phyloP scores from a whole-genome alignment of 2,113 vertebrate genomes.

The Pelobates fuscus region DNA sequence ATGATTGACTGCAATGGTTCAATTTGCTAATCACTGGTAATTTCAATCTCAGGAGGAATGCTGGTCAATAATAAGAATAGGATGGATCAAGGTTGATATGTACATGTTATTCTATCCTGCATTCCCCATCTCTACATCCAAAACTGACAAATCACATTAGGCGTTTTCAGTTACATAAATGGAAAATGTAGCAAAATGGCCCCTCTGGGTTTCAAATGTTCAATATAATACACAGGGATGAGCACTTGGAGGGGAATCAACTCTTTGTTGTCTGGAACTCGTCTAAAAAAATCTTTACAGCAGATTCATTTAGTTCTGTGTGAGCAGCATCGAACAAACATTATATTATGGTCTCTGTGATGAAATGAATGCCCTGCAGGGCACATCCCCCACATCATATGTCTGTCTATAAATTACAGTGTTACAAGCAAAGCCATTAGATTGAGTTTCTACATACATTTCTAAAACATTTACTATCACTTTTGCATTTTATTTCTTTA shows the following conservation, averaged over 20 bases:
- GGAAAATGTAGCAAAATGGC: slow-evolving; percentile 25
- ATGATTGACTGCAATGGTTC: no score
- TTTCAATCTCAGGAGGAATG: no score
- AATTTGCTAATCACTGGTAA: no score
- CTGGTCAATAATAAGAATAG: no score
- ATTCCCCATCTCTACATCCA: not conserved
- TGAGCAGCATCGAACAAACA: not conserved
- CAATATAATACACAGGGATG: slow-evolving; percentile 22
- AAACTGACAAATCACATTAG: slow-evolving; percentile 34
- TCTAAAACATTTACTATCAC: no score
- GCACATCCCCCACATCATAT: no score
- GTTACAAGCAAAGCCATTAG: no score
- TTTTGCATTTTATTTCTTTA: no score
- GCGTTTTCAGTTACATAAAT: slow-evolving; percentile 25
- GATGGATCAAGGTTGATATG: no score
- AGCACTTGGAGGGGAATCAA: slow-evolving; percentile 1
- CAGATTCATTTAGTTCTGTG: not conserved
- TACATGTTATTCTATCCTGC: not conserved
- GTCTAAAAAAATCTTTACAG: not conserved
- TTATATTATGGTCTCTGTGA: not conserved
- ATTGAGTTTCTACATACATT: no score
- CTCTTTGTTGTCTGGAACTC: slow-evolving; percentile 5
- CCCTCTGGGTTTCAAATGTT: slow-evolving; percentile 3
- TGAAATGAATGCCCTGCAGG: no score
- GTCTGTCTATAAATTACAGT: no score